These are phyloP conservation scores for Hyperoplus lanceolatus DNA, from an alignment of 2,797 vertebrate species.

Conservation along the genomic window DNA sequence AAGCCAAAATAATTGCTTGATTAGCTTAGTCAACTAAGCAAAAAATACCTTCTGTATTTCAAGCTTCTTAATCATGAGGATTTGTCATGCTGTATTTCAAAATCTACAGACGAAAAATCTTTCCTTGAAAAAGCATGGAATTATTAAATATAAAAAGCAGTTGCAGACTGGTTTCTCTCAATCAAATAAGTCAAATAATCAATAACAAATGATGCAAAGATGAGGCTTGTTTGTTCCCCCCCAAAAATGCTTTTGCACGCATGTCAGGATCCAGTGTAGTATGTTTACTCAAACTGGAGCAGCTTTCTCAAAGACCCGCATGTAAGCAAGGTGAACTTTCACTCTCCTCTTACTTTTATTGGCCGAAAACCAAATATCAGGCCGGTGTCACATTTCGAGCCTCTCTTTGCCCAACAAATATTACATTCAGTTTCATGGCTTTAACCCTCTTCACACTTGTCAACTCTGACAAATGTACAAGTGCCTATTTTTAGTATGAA, in stretches of 20 bases:
- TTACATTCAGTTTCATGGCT: slow-evolving; percentile 27
- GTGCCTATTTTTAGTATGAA: slow-evolving; percentile 15
- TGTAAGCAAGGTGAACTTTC: slow-evolving; percentile 28
- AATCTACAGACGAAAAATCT: too few relatives aligned
- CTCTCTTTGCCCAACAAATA: slow-evolving; percentile 66
- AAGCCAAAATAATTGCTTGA: not conserved
- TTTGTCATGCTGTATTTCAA: not conserved
- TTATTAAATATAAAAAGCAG: not conserved
- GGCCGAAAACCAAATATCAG: slow-evolving; percentile 62
- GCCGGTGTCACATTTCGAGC: slow-evolving; percentile 67
- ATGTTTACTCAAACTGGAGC: not conserved
- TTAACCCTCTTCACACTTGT: slow-evolving; percentile 22
- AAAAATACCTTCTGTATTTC: not conserved
- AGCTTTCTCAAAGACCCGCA: slow-evolving; percentile 5
- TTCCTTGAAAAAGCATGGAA: not conserved
- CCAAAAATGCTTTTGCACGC: too few relatives aligned
- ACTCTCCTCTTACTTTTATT: slow-evolving; percentile 56
- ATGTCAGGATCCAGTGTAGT: too few relatives aligned
- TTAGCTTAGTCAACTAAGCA: not conserved
- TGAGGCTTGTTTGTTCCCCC: too few relatives aligned
- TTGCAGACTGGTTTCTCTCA: not conserved
- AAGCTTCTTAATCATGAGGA: not conserved
- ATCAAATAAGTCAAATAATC: not conserved
- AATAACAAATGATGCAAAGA: too few relatives aligned
- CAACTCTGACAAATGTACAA: slow-evolving; percentile 13